These are phyloP conservation scores for Theropithecus gelada DNA, from an alignment of 2,113 vertebrate species.

Conservation along the genomic window DNA sequence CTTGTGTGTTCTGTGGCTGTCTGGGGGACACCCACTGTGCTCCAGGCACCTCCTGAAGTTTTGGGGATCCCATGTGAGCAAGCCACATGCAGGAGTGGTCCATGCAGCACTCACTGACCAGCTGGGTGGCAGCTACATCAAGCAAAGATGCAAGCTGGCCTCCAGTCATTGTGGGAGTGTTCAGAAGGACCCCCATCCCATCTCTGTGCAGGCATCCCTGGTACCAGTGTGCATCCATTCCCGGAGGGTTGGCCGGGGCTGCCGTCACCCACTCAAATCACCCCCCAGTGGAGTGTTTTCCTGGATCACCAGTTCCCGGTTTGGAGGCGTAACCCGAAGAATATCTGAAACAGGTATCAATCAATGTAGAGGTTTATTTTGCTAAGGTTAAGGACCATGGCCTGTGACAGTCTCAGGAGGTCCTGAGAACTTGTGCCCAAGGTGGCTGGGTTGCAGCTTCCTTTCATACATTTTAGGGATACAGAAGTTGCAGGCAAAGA, in stretches of 20 bases:
- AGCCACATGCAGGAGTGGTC: rapidly evolving
- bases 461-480: no score
- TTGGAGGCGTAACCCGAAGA: background rate
- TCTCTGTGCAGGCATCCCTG: background rate
- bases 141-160: background rate
- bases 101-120: rapidly evolving
- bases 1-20: rapidly evolving
- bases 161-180: rapidly evolving
- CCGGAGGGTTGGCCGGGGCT: no score
- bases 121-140: rapidly evolving
- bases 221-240: background rate
- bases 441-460: no score
- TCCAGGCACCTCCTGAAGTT: background rate
- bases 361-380: no score
- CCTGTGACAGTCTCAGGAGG: no score
- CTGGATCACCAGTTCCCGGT: background rate
- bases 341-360: no score
- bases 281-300: rapidly evolving
- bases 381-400: no score
- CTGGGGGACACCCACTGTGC: background rate
- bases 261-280: background rate
- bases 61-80: no score
- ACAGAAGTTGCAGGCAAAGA: no score
- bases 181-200: background rate
- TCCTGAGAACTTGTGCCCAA: no score